A percentile compares a stretch with the other conserved stretches of the same genome.
Conservation (phyloP, 1,140 invertebrate species). For the Chrysoperla carnea region DNA sequence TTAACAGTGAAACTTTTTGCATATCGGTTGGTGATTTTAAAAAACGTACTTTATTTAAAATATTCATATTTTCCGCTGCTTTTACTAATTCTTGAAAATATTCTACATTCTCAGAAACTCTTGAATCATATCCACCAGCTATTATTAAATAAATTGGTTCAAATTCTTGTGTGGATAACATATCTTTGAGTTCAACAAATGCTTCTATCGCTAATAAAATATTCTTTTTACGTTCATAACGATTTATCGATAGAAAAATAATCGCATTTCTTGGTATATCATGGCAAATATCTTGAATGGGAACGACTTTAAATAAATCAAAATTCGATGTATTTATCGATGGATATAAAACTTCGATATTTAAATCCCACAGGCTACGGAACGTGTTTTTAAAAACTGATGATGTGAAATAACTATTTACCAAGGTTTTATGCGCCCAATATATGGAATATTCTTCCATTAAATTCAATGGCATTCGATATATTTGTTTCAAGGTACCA, state of each 20-base stretch:
- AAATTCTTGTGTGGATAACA: slow-evolving; percentile 33
- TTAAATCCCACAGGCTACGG: slow-evolving; percentile 29
- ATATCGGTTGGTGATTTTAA: slow-evolving; percentile 73
- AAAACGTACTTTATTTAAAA: slow-evolving; percentile 66
- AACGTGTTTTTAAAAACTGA: slow-evolving; percentile 76
- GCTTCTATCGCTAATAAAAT: slow-evolving; percentile 67
- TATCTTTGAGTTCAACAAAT: slow-evolving; percentile 44
- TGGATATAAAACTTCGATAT: slow-evolving; percentile 79
- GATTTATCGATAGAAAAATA: slow-evolving; percentile 86
- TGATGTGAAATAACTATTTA: slow-evolving; percentile 89
- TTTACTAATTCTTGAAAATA: slow-evolving; percentile 64
- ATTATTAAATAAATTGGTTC: slow-evolving; percentile 68
- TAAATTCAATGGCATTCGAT: slow-evolving; percentile 79
- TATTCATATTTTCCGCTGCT: slow-evolving; percentile 39
- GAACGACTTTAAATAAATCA: slow-evolving; percentile 21
- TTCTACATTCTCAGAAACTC: slow-evolving; percentile 77
- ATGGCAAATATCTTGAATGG: slow-evolving; percentile 8
- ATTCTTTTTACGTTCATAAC: slow-evolving; percentile 96
- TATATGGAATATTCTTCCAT: slow-evolving; percentile 80
- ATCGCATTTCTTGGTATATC: slow-evolving; percentile 31
- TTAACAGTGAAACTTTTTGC: slow-evolving; percentile 65
- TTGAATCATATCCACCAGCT: slow-evolving; percentile 90
- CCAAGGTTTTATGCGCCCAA: slow-evolving; percentile 72
- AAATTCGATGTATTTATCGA: slow-evolving; percentile 73
- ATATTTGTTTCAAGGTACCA: slow-evolving; percentile 54